Percentiles rank a stretch among this genome's conserved stretches.
These are phyloP conservation scores for Lerista edwardsae DNA, from an alignment of 2,797 vertebrate species.

Conservation along the genomic window DNA sequence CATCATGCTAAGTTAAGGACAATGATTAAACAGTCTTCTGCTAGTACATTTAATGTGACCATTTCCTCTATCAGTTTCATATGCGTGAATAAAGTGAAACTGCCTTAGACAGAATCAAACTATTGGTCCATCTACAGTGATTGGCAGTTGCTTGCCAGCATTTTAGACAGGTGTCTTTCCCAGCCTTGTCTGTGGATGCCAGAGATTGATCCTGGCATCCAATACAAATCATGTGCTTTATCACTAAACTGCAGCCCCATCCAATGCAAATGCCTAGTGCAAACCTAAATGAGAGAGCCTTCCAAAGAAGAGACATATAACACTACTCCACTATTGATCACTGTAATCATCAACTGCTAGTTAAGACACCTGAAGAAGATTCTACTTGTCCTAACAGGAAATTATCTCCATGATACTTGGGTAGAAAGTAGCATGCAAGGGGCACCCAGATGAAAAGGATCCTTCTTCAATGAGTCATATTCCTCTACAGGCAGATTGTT, in stretches of 20 bases:
- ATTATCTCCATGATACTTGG: not conserved
- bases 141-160: too few species aligned
- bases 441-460: conserved; percentile 37
- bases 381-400: conserved; percentile 13
- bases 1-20: conserved; percentile 54
- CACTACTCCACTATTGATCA: not conserved
- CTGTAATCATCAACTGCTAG: not conserved
- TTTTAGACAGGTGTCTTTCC: too few species aligned
- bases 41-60: not conserved
- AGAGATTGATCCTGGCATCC: too few species aligned
- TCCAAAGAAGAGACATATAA: not conserved
- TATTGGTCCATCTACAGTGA: too few species aligned
- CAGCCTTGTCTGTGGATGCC: too few species aligned
- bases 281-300: conserved; percentile 1
- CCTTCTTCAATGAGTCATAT: conserved; percentile 43
- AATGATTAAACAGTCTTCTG: too few species aligned
- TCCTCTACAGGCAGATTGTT: conserved; percentile 38
- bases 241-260: too few species aligned
- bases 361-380: conserved; percentile 24
- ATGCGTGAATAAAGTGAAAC: too few species aligned
- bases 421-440: not conserved
- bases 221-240: too few species aligned
- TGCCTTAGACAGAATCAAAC: too few species aligned
- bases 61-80: conserved; percentile 1
- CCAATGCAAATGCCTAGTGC: not conserved